Evolutionary conservation across 2,888 invertebrate genomes (phyloP).

Genomic region (Choreutis nemorana): DNA sequence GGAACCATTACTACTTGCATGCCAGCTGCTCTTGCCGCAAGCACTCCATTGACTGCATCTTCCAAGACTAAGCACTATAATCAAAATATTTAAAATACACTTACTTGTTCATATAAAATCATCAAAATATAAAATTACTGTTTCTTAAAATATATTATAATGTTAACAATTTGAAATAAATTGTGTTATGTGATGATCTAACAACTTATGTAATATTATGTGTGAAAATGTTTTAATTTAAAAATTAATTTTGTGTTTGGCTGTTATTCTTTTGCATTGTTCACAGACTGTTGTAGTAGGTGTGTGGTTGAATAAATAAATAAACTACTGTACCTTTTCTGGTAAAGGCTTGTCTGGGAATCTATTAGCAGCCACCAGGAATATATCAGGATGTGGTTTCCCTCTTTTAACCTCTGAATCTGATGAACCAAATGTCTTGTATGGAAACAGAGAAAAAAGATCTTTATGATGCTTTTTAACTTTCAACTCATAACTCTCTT

Average conservation of each 20-base stretch:
- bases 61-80: slow-evolving; percentile 84
- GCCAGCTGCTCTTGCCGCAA: slow-evolving; percentile 77
- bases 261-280: not conserved
- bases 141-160: not conserved
- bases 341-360: slow-evolving; percentile 73
- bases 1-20: slow-evolving; percentile 91
- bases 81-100: slow-evolving; percentile 10
- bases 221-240: too few species aligned
- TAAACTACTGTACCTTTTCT: slow-evolving; percentile 40
- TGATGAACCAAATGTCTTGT: slow-evolving; percentile 80
- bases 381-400: slow-evolving; percentile 91
- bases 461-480: slow-evolving; percentile 70
- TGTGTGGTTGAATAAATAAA: too few species aligned
- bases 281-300: too few species aligned
- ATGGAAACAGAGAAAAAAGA: slow-evolving; percentile 72
- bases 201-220: too few species aligned
- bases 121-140: not conserved
- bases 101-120: too few species aligned
- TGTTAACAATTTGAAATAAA: not conserved
- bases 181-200: too few species aligned
- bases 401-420: slow-evolving; percentile 86
- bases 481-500: slow-evolving; percentile 76
- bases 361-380: slow-evolving; percentile 75
- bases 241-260: not conserved
- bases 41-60: slow-evolving; percentile 90